Conservation (phyloP, 2,797 vertebrate species). For the Falco biarmicus region DNA sequence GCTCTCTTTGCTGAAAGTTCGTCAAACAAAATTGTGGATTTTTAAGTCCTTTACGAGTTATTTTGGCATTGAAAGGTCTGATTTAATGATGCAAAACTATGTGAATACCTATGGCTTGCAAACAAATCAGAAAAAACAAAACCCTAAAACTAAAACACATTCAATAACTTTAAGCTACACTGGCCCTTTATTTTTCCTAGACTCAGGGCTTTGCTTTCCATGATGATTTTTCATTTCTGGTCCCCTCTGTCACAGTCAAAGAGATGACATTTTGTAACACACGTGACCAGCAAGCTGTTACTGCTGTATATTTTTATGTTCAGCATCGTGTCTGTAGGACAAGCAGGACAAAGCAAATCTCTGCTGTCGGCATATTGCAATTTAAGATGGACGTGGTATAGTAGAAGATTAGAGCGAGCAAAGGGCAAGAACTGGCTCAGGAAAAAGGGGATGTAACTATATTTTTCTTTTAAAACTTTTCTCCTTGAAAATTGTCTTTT, state of each 20-base stretch:
- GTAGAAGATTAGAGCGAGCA: neutral
- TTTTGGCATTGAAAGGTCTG: slow-evolving; percentile 23
- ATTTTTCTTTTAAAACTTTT: neutral
- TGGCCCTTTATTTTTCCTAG: neutral
- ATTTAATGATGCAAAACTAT: slow-evolving; percentile 25
- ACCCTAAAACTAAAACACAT: neutral
- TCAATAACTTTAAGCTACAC: neutral
- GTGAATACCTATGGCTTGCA: neutral
- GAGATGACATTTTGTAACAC: neutral
- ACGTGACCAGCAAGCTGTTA: neutral
- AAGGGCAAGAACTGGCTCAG: neutral
- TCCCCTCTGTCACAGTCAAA: neutral
- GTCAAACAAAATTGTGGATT: slow-evolving; percentile 12
- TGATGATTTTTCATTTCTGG: neutral
- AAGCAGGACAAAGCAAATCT: neutral
- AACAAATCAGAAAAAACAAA: neutral
- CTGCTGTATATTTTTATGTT: neutral
- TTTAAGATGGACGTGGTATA: neutral
- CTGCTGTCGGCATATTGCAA: neutral
- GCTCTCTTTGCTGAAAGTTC: slow-evolving; percentile 9
- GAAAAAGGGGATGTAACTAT: neutral
- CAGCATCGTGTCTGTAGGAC: neutral
- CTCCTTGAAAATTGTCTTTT: neutral
- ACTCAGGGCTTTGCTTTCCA: neutral
- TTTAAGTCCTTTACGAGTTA: neutral